Percentiles rank a stretch among this genome's conserved stretches.
Conservation (phyloP, 2,888 invertebrate species). For the Ormyrus nitidulus region DNA sequence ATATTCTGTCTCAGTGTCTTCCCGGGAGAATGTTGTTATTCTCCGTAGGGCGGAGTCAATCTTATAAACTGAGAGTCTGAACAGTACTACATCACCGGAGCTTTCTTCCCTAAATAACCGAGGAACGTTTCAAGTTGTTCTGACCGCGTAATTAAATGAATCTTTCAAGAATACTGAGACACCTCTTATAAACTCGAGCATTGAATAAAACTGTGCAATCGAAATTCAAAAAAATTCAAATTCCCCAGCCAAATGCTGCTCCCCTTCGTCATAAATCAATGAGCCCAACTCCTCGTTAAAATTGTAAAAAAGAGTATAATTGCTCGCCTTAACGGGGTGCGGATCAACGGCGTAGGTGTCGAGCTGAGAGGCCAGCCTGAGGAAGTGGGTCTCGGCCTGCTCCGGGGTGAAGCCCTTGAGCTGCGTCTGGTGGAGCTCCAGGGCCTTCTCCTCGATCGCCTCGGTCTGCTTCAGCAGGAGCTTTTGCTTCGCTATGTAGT, state of each 20-base stretch:
- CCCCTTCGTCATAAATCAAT: no score
- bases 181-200: background rate
- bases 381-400: conserved; percentile 92
- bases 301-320: background rate
- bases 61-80: conserved; percentile 12
- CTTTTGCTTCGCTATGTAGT: conserved; percentile 94
- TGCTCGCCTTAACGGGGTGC: conserved; percentile 93
- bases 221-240: no score
- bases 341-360: conserved; percentile 99
- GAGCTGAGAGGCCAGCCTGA: conserved; percentile 92
- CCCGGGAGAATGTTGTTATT: conserved; percentile 34
- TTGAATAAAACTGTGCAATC: no score
- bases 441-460: conserved; percentile 93
- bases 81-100: background rate
- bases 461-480: conserved; percentile 94
- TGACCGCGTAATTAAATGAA: background rate
- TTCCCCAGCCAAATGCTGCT: no score
- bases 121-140: no score
- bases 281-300: no score
- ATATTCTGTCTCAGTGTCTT: background rate
- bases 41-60: conserved; percentile 20
- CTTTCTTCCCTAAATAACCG: background rate
- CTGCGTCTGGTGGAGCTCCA: conserved; percentile 92
- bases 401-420: conserved; percentile 91
- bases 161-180: background rate